Evolutionary conservation across 2,888 invertebrate genomes (phyloP).

Genomic region (Hydraecia micacea): DNA sequence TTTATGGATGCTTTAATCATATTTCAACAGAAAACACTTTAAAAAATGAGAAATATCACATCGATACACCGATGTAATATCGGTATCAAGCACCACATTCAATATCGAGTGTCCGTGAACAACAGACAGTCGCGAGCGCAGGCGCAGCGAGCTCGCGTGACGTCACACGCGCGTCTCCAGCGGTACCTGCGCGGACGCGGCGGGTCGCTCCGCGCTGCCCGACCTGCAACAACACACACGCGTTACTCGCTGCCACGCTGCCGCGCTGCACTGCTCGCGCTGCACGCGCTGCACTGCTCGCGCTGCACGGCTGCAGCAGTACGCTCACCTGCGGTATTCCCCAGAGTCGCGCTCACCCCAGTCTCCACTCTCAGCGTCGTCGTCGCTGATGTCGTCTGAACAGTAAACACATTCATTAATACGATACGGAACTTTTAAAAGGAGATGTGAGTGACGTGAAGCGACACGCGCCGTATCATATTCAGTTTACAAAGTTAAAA

Average conservation of each 20-base stretch:
- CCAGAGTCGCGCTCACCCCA: conserved; percentile 68
- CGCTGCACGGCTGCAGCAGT: background rate
- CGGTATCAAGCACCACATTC: background rate
- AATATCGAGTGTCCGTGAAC: conserved; percentile 2
- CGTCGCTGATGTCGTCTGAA: conserved; percentile 78
- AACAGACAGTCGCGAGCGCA: background rate
- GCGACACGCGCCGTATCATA: background rate
- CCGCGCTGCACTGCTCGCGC: background rate
- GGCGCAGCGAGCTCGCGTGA: conserved; percentile 39
- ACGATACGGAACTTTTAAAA: background rate
- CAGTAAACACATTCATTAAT: background rate
- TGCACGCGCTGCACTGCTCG: background rate
- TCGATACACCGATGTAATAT: background rate
- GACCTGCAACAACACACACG: conserved; percentile 42
- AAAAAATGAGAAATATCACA: background rate
- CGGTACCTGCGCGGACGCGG: conserved; percentile 67
- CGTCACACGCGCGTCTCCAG: conserved; percentile 57
- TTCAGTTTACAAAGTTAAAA: background rate
- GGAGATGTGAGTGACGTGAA: too few relatives aligned
- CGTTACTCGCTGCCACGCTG: background rate
- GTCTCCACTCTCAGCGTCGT: conserved; percentile 72
- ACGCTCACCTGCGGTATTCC: conserved; percentile 48
- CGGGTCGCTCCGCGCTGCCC: conserved; percentile 42
- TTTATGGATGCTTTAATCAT: background rate
- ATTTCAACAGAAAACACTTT: background rate